These are phyloP conservation scores for Cardinalis cardinalis DNA, from an alignment of 2,113 vertebrate species.

Conservation along the genomic window DNA sequence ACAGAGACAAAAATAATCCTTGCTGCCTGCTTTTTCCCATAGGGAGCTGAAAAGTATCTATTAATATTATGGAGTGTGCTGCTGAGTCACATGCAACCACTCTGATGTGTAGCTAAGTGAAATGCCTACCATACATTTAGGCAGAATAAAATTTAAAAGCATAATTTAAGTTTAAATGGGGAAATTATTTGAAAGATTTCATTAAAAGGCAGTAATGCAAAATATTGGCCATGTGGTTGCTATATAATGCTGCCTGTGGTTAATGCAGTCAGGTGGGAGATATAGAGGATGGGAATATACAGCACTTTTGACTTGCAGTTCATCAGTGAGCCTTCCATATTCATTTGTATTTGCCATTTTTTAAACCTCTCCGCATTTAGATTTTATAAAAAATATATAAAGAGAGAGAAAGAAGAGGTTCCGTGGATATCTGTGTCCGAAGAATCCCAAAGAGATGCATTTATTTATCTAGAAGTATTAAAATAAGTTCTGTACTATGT, in stretches of 20 bases:
- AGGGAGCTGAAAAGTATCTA: slow-evolving; percentile 59
- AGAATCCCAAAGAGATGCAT: slow-evolving; percentile 61
- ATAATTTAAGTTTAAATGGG: slow-evolving; percentile 60
- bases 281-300: slow-evolving; percentile 31
- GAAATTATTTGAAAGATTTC: slow-evolving; percentile 59
- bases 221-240: slow-evolving; percentile 38
- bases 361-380: slow-evolving; percentile 50
- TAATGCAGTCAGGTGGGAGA: slow-evolving; percentile 13
- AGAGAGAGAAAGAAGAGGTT: slow-evolving; percentile 50
- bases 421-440: slow-evolving; percentile 53
- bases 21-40: slow-evolving; percentile 72
- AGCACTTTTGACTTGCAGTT: slow-evolving; percentile 65
- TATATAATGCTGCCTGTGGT: slow-evolving; percentile 47
- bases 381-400: slow-evolving; percentile 58
- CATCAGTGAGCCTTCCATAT: slow-evolving; percentile 51
- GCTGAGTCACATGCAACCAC: slow-evolving; percentile 41
- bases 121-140: slow-evolving; percentile 52
- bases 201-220: slow-evolving; percentile 61
- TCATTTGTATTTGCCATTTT: slow-evolving; percentile 51
- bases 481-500: slow-evolving; percentile 50
- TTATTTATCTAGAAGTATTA: slow-evolving; percentile 58
- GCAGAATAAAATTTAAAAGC: slow-evolving; percentile 47
- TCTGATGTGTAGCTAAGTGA: slow-evolving; percentile 48
- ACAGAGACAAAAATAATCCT: slow-evolving; percentile 69
- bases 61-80: slow-evolving; percentile 31